A percentile compares a stretch with the other conserved stretches of the same genome.
phyloP scores from a whole-genome alignment of 2,797 vertebrate genomes.

The Galaxias olidus region DNA sequence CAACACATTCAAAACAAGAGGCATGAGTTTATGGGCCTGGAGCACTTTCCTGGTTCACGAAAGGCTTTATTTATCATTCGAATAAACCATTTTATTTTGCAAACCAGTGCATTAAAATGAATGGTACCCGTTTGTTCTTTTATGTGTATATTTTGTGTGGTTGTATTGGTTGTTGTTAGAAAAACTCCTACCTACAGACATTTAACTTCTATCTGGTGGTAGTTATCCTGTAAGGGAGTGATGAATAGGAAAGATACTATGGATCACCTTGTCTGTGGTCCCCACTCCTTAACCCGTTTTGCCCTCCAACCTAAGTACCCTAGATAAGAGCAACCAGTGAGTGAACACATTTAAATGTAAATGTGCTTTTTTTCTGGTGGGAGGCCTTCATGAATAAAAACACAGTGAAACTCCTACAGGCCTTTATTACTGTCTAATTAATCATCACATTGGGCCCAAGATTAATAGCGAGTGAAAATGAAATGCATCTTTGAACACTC shows the following conservation, averaged over 20 bases:
- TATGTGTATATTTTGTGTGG: too few relatives aligned
- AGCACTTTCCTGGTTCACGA: neutral
- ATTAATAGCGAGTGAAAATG: constrained; percentile 67
- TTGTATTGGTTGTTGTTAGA: too few relatives aligned
- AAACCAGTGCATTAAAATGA: neutral
- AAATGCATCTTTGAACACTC: constrained; percentile 62
- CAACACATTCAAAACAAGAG: constrained; percentile 44
- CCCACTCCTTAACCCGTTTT: constrained; percentile 41
- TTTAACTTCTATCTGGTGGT: constrained; percentile 4
- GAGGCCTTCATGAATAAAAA: constrained; percentile 54
- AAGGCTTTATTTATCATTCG: too few relatives aligned
- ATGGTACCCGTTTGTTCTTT: too few relatives aligned
- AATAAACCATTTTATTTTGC: neutral
- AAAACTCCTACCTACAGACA: too few relatives aligned
- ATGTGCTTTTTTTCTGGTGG: constrained; percentile 41
- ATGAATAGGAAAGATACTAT: constrained; percentile 4
- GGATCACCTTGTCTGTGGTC: constrained; percentile 35
- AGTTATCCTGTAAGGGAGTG: constrained; percentile 25
- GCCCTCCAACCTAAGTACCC: constrained; percentile 39
- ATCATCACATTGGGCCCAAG: constrained; percentile 66
- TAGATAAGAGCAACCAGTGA: constrained; percentile 56
- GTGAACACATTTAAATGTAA: constrained; percentile 67
- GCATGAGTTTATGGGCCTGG: neutral
- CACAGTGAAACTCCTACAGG: constrained; percentile 43
- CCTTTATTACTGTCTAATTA: constrained; percentile 65